These are phyloP conservation scores for Idaea straminata DNA, from an alignment of 2,888 invertebrate species.

Conservation along the genomic window DNA sequence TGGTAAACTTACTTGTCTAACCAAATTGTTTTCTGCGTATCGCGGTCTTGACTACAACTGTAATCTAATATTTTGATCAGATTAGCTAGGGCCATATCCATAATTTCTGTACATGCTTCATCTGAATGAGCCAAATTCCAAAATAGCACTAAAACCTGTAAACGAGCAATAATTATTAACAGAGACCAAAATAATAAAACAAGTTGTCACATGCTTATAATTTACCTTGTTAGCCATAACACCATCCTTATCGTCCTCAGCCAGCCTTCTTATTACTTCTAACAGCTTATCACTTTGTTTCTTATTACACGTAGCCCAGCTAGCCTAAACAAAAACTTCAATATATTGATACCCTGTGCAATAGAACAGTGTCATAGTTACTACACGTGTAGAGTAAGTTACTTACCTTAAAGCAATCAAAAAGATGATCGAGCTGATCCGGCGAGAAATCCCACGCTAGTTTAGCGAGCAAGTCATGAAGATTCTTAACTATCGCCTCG, in stretches of 20 bases:
- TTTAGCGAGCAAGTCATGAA: constrained; percentile 97
- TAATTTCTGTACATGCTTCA: constrained; percentile 97
- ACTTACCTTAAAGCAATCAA: constrained; percentile 95
- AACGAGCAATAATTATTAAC: constrained; percentile 10
- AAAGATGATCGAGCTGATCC: constrained; percentile 97
- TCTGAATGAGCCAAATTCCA: constrained; percentile 98
- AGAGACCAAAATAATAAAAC: constrained; percentile 6
- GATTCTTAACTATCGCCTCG: constrained; percentile 98
- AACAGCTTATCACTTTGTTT: constrained; percentile 97
- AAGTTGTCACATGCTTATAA: constrained; percentile 7
- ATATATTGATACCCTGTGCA: not conserved
- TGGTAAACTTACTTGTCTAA: constrained; percentile 85
- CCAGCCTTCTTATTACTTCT: constrained; percentile 95
- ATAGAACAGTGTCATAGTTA: not conserved
- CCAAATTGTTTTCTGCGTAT: constrained; percentile 97
- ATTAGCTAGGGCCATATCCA: constrained; percentile 97
- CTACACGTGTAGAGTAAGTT: not conserved
- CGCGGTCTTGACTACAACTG: constrained; percentile 97
- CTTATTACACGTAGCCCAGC: constrained; percentile 97
- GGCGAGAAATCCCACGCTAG: constrained; percentile 99
- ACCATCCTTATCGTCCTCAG: constrained; percentile 99
- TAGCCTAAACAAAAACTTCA: constrained; percentile 74
- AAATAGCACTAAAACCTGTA: constrained; percentile 91
- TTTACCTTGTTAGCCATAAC: constrained; percentile 97
- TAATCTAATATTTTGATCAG: constrained; percentile 99